Conservation (phyloP, 2,888 invertebrate genomes). For the Hemicrepidius hirtus region DNA sequence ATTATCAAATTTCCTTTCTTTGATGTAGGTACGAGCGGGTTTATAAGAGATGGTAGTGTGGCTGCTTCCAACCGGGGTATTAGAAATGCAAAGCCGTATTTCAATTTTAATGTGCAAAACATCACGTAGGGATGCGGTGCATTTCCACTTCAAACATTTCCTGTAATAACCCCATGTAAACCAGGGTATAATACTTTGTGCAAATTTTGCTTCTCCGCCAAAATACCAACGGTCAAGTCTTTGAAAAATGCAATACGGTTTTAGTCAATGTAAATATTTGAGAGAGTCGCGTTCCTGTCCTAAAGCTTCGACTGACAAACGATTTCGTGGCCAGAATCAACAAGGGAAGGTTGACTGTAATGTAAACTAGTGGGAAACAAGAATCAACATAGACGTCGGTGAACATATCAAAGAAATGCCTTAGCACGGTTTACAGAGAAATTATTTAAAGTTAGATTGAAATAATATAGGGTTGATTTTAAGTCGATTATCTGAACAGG, state of each 20-base stretch:
- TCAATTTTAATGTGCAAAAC: conserved; percentile 13
- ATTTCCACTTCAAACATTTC: conserved; percentile 8
- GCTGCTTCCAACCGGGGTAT: conserved; percentile 1
- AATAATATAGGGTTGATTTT: no score
- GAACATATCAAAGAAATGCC: no score
- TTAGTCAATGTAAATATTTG: conserved; percentile 15
- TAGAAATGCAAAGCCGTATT: conserved; percentile 3
- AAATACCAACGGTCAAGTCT: neutral
- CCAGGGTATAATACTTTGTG: neutral
- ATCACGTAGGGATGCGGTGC: neutral
- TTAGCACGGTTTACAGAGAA: no score
- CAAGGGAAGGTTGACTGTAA: neutral
- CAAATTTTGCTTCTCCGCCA: neutral
- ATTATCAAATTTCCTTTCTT: conserved; percentile 13
- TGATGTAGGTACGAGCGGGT: neutral
- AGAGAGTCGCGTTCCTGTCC: neutral
- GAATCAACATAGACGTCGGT: no score
- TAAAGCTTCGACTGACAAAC: neutral
- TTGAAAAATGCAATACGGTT: conserved; percentile 6
- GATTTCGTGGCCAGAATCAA: neutral
- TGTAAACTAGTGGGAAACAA: neutral
- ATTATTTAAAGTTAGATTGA: no score
- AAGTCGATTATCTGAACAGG: no score
- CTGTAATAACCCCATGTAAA: conserved; percentile 9
- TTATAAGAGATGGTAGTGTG: neutral